Evolutionary conservation across 2,888 invertebrate species (phyloP), one percentile per base, ranked within the genome.

Genomic region (Andrena bicolor): DNA sequence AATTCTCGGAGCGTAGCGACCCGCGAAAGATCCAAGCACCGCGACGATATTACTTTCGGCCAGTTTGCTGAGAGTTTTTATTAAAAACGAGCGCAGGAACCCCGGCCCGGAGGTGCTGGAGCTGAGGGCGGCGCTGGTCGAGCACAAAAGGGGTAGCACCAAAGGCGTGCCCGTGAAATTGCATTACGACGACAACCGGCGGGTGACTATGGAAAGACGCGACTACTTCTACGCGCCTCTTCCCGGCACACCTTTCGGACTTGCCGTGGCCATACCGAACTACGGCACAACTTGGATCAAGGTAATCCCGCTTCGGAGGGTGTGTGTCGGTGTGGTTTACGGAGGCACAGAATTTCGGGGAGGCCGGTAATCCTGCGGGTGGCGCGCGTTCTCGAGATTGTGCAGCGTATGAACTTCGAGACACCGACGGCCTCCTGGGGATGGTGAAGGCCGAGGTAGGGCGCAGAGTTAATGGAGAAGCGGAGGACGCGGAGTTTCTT

Each of bases 181-280:
- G 92, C 98, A 98, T 93, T 97, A 97, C 90, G 98, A 98, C 92
- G 95, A 96, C 84, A 97, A 97, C 97, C 96, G 97, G 94, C 96
- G 99, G 70, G 97, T 98, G 64, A 96, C 97, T 1, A 95, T 97
- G 86, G 97, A 97, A 89, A 95, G 96, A 83, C 96, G 97, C 91
- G 96, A 98, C 93, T 99, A 98, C 93, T 98, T 97, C 94, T 98
- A 96, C 93, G 96, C 97, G 13, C 96, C 97, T 51, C 94, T 99
- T 60, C 95, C 96, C n/a, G 96, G 96, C 60, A 98, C 98, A 0
- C 98, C 98, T 0, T 99, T 98, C 93, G 97, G 97, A 0, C 95
- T 99, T 93, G 98, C 97, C 1, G 96, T 98, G 80, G 98, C 97
- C 0, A 94, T 98, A 86, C 98, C 98, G 0, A 96, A 96, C 89